A percentile compares a stretch with the other conserved stretches of the same genome.
These are phyloP conservation scores for Bombus fervidus DNA, from an alignment of 1,140 invertebrate species.

Conservation along the genomic window DNA sequence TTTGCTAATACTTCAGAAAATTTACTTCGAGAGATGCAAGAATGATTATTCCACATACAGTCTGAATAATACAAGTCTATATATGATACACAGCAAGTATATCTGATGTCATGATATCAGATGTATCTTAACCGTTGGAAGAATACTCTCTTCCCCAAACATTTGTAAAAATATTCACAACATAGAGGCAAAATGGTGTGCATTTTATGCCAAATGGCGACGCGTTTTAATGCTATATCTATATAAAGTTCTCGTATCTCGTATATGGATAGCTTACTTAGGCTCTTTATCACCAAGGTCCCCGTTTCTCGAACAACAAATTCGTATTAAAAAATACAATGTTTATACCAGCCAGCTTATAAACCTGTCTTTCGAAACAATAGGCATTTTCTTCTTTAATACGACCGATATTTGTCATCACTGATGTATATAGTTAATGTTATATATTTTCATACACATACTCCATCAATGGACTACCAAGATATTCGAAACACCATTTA, in stretches of 20 bases:
- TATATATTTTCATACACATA: conserved; percentile 37
- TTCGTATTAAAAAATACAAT: conserved; percentile 66
- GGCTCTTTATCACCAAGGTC: conserved; percentile 62
- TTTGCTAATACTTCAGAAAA: conserved; percentile 41
- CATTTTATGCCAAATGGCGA: conserved; percentile 65
- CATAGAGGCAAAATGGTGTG: conserved; percentile 53
- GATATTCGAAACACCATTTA: conserved; percentile 37
- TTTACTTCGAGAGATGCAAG: conserved; percentile 29
- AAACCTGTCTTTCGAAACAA: conserved; percentile 44
- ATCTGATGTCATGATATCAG: conserved; percentile 45
- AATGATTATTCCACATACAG: conserved; percentile 37
- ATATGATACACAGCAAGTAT: conserved; percentile 57
- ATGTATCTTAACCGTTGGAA: conserved; percentile 44
- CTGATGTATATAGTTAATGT: conserved; percentile 51
- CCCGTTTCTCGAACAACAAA: conserved; percentile 56
- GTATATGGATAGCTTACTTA: conserved; percentile 54
- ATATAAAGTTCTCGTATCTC: conserved; percentile 61
- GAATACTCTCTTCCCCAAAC: conserved; percentile 34
- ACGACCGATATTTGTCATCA: conserved; percentile 51
- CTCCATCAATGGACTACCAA: conserved; percentile 58
- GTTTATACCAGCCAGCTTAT: conserved; percentile 44
- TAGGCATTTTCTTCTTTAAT: conserved; percentile 53
- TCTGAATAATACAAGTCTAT: conserved; percentile 53
- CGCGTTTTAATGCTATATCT: conserved; percentile 61
- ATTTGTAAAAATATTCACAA: conserved; percentile 59